phyloP scores from a whole-genome alignment of 2,888 invertebrate genomes.

The Cyclophora punctaria region DNA sequence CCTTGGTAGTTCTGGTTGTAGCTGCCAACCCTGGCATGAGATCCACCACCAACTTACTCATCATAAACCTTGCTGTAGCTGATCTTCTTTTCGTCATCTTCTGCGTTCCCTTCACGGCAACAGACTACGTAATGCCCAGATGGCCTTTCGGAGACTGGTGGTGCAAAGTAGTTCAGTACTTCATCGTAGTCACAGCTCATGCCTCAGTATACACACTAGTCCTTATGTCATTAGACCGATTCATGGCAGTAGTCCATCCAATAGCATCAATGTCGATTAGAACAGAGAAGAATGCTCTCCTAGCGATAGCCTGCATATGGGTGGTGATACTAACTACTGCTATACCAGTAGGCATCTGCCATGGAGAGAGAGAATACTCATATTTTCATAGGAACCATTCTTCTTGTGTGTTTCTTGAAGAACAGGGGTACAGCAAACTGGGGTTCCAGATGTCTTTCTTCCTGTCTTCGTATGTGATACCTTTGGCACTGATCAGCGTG shows the following conservation, averaged over 20 bases:
- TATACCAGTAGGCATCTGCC: conserved; percentile 85
- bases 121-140: conserved; percentile 88
- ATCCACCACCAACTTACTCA: conserved; percentile 93
- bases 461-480: conserved; percentile 90
- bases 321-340: conserved; percentile 84
- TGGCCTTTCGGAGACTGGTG: conserved; percentile 95
- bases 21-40: conserved; percentile 93
- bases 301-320: conserved; percentile 88
- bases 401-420: conserved; percentile 80
- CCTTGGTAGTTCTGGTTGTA: conserved; percentile 91
- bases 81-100: conserved; percentile 94
- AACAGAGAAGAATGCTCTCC: conserved; percentile 86
- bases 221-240: conserved; percentile 93
- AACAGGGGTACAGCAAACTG: conserved; percentile 76
- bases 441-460: conserved; percentile 88
- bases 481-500: conserved; percentile 88
- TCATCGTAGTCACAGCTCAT: conserved; percentile 93
- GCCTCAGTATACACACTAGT: conserved; percentile 95
- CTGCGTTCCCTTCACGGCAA: conserved; percentile 95
- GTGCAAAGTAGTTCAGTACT: conserved; percentile 93
- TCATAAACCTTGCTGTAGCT: conserved; percentile 92
- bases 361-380: conserved; percentile 82
- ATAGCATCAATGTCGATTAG: conserved; percentile 90
- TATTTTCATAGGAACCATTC: conserved; percentile 78
- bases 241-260: conserved; percentile 95